Conservation (phyloP, 2,888 invertebrate species). For the Macaria liturata region DNA sequence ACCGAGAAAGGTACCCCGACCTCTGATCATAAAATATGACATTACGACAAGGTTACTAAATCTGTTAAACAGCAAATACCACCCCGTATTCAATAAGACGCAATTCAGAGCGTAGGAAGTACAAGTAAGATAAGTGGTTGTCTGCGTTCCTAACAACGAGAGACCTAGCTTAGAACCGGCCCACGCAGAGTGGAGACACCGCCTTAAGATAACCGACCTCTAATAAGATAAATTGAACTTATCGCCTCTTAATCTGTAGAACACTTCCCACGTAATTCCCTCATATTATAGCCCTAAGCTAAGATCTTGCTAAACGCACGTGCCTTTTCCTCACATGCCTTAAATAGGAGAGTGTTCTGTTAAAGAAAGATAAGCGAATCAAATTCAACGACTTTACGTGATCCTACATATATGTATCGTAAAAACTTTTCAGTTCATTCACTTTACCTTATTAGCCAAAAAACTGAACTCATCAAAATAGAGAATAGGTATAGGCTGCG, state of each 20-base stretch:
- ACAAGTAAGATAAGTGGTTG: slow-evolving; percentile 38
- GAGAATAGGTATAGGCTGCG: no score
- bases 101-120: slow-evolving; percentile 45
- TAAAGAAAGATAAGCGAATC: slow-evolving; percentile 18
- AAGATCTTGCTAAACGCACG: slow-evolving; percentile 44
- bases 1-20: slow-evolving; percentile 15
- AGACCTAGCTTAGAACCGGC: slow-evolving; percentile 38
- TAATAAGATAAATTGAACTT: slow-evolving; percentile 67
- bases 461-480: no score
- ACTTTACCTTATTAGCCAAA: no score
- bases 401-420: no score
- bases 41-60: slow-evolving; percentile 11
- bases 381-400: slow-evolving; percentile 12
- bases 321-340: slow-evolving; percentile 38
- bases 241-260: slow-evolving; percentile 61
- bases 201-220: slow-evolving; percentile 51
- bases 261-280: slow-evolving; percentile 51
- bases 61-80: slow-evolving; percentile 31
- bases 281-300: slow-evolving; percentile 52
- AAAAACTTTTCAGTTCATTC: no score
- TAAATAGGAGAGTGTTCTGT: neutral
- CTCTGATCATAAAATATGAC: slow-evolving; percentile 8
- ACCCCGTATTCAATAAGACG: slow-evolving; percentile 23
- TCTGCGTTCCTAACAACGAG: slow-evolving; percentile 35
- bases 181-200: slow-evolving; percentile 54